phyloP scores from a whole-genome alignment of 2,113 vertebrate species.

The Pycnonotus jocosus region DNA sequence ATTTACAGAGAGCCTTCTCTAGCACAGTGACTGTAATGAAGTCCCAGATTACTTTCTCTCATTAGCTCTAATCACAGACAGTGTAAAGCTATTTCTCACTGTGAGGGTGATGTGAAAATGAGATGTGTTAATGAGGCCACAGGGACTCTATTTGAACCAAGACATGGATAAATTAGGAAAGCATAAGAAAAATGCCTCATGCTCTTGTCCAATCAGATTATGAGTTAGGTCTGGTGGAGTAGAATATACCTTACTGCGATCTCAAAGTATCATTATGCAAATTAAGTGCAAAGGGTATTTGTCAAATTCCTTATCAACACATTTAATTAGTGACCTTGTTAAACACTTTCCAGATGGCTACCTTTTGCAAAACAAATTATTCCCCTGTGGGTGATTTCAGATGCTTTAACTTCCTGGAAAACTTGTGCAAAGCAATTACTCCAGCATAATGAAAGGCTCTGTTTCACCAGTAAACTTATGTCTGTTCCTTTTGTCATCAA shows the following conservation, averaged over 20 bases:
- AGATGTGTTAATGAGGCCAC: constrained; percentile 39
- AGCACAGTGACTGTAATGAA: constrained; percentile 2
- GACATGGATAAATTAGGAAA: background rate
- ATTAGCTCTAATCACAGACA: background rate
- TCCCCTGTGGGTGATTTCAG: background rate
- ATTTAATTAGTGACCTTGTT: constrained; percentile 51
- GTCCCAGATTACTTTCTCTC: constrained; percentile 16
- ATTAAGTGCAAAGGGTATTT: constrained; percentile 17
- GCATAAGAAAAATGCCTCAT: background rate
- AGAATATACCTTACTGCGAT: background rate
- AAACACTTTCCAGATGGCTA: background rate
- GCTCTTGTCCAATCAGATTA: background rate
- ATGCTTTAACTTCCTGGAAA: constrained; percentile 13
- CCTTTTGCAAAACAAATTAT: constrained; percentile 14
- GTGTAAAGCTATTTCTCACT: background rate
- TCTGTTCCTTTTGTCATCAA: background rate
- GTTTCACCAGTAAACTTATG: background rate
- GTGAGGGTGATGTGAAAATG: background rate
- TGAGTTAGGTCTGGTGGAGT: background rate
- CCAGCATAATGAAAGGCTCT: background rate
- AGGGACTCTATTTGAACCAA: constrained; percentile 9
- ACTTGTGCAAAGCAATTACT: background rate
- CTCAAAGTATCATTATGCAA: constrained; percentile 9
- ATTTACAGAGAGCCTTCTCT: constrained; percentile 7
- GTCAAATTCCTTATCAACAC: constrained; percentile 54